These are phyloP conservation scores for Pristionchus japonicus DNA, from an alignment of 2,888 invertebrate species.

Conservation along the genomic window DNA sequence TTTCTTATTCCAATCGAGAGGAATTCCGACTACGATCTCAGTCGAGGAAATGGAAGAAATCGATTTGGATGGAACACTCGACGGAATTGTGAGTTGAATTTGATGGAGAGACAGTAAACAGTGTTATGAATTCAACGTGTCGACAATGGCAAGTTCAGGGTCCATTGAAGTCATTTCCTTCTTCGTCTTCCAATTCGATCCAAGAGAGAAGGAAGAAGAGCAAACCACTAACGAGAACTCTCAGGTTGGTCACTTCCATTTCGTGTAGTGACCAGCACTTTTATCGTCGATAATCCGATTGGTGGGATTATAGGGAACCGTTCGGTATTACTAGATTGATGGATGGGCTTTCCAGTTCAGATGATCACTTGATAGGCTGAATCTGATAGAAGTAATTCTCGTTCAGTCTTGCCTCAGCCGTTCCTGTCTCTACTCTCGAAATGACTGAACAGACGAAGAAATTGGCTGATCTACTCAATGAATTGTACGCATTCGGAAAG, in stretches of 20 bases:
- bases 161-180: conserved; percentile 23
- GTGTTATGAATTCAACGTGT: background rate
- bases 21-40: background rate
- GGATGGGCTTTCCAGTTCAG: background rate
- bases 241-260: background rate
- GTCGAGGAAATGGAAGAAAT: conserved; percentile 24
- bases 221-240: conserved; percentile 11
- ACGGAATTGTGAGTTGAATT: background rate
- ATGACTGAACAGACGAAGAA: conserved; percentile 28
- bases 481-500: conserved; percentile 34
- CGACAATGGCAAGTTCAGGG: background rate
- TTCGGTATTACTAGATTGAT: background rate
- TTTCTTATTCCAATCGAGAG: conserved; percentile 22
- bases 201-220: conserved; percentile 27
- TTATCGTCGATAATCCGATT: background rate
- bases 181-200: conserved; percentile 10
- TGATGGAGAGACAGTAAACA: background rate
- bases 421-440: background rate
- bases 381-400: background rate
- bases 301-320: background rate
- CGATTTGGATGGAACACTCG: conserved; percentile 27
- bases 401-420: conserved; percentile 31
- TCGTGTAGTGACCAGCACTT: background rate
- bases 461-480: conserved; percentile 26
- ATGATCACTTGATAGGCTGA: background rate